Percentiles rank a stretch among this genome's conserved stretches.
Conservation (phyloP, 1,140 invertebrate species). For the Drosophila kikkawai region DNA sequence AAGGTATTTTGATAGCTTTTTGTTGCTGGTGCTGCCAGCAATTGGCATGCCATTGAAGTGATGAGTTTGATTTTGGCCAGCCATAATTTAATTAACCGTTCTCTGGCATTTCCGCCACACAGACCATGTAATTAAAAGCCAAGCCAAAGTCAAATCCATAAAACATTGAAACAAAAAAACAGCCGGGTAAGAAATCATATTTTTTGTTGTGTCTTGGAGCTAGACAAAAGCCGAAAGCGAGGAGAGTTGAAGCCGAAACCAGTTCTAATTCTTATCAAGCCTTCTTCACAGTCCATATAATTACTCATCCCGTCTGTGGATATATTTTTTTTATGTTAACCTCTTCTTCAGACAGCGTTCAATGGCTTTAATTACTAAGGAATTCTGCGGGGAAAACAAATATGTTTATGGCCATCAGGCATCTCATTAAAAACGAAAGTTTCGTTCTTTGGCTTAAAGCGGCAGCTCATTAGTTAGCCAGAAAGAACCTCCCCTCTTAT, state of each 20-base stretch:
- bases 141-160: conserved; percentile 66
- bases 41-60: conserved; percentile 74
- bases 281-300: conserved; percentile 75
- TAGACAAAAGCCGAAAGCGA: conserved; percentile 33
- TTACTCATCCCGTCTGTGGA: conserved; percentile 59
- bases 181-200: conserved; percentile 43
- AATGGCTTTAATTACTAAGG: conserved; percentile 75
- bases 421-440: conserved; percentile 82
- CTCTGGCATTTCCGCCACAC: conserved; percentile 70
- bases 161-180: conserved; percentile 18
- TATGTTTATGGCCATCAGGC: conserved; percentile 46
- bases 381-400: conserved; percentile 59
- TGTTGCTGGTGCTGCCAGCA: conserved; percentile 49
- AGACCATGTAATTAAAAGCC: conserved; percentile 70
- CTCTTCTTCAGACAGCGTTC: conserved; percentile 42
- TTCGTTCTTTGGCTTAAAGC: conserved; percentile 44
- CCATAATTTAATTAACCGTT: conserved; percentile 62
- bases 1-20: conserved; percentile 74
- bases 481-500: conserved; percentile 41
- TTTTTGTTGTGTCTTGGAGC: conserved; percentile 10
- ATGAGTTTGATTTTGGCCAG: conserved; percentile 42
- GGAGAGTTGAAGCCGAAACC: conserved; percentile 47
- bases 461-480: conserved; percentile 70
- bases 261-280: conserved; percentile 80
- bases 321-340: conserved; percentile 3